These are phyloP conservation scores for Catocala fraxini DNA, from an alignment of 2,888 invertebrate species.

Conservation along the genomic window DNA sequence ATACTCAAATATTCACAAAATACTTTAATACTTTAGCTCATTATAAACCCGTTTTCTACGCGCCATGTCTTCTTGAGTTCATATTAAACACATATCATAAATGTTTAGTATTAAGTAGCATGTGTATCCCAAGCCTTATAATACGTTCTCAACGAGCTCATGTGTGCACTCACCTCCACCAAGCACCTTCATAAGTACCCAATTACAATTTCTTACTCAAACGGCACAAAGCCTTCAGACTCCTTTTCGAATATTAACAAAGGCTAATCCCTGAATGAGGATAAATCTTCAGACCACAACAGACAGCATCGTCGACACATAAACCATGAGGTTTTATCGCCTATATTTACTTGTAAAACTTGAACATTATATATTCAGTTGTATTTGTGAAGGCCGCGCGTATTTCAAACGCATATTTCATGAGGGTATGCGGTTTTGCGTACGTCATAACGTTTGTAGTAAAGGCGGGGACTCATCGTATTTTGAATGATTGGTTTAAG, in stretches of 20 bases:
- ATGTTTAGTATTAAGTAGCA: too few relatives aligned
- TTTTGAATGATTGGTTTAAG: constrained; percentile 8
- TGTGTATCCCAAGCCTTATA: too few relatives aligned
- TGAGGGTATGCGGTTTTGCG: constrained; percentile 67
- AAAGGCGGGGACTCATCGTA: constrained; percentile 34
- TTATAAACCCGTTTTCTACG: too few relatives aligned
- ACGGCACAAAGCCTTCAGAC: constrained; percentile 6
- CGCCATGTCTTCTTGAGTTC: too few relatives aligned
- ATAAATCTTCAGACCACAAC: constrained; percentile 35
- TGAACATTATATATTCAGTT: constrained; percentile 64
- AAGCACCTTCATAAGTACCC: background rate
- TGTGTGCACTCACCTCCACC: background rate
- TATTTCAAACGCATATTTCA: constrained; percentile 80
- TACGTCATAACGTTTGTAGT: constrained; percentile 67
- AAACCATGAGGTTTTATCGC: constrained; percentile 42
- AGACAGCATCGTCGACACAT: constrained; percentile 22
- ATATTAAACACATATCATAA: too few relatives aligned
- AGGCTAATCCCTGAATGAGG: constrained; percentile 20
- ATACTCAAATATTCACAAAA: too few relatives aligned
- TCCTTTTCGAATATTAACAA: constrained; percentile 22
- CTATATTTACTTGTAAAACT: constrained; percentile 57
- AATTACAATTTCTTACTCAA: constrained; percentile 10
- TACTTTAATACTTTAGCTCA: too few relatives aligned
- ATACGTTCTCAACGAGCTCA: too few relatives aligned
- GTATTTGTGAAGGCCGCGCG: constrained; percentile 66